Conservation (phyloP, 2,797 vertebrate genomes). For the Pangasius sanitwongsei region DNA sequence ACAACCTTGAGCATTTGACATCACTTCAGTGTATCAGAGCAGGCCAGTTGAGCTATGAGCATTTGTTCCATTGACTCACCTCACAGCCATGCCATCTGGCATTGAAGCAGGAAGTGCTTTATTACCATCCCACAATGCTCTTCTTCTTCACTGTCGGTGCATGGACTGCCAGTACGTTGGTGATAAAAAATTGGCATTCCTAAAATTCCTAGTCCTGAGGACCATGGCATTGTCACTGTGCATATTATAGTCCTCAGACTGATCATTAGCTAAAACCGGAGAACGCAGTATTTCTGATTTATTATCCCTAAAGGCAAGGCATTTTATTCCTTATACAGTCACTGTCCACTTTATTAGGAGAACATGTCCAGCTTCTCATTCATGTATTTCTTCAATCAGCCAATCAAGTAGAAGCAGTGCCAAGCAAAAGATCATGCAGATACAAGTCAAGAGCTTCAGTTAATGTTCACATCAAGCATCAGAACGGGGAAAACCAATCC, state of each 20-base stretch:
- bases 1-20: conserved; percentile 64
- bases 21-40: conserved; percentile 57
- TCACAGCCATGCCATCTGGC: conserved; percentile 61
- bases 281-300: neutral
- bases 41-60: conserved; percentile 50
- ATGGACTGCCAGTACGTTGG: conserved; percentile 21
- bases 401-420: neutral
- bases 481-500: neutral
- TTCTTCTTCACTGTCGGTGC: conserved; percentile 54
- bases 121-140: conserved; percentile 54
- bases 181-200: conserved; percentile 55
- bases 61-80: conserved; percentile 63
- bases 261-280: conserved; percentile 35
- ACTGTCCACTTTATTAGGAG: neutral
- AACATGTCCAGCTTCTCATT: neutral
- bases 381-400: neutral
- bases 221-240: conserved; percentile 51
- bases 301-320: neutral
- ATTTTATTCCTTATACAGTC: neutral
- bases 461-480: neutral
- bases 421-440: neutral
- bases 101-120: conserved; percentile 58
- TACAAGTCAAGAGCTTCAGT: neutral
- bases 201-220: conserved; percentile 60
- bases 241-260: conserved; percentile 40